Evolutionary conservation across 2,797 vertebrate genomes (phyloP), one percentile per base, ranked within the genome.

Genomic region (Coluber constrictor): DNA sequence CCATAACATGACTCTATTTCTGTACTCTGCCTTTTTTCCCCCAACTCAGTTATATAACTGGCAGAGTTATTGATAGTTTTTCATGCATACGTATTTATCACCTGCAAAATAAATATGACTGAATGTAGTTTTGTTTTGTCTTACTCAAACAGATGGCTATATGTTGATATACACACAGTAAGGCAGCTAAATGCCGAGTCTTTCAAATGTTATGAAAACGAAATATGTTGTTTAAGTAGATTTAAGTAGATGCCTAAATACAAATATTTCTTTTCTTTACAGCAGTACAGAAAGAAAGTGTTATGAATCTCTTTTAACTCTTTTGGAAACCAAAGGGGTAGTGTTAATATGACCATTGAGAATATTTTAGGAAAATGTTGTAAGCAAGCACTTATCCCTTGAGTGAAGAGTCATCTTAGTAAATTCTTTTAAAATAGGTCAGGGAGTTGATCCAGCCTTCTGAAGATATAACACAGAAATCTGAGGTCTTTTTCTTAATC

Each of bases 281-380:
- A 97, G 96, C 91, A 94, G 97, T 93, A 96, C 93, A 96, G 96
- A 96, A 95, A 97, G 96, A 96, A 96, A 97, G 96, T 97, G 93
- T 93, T 97, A 97, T 96, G 96, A 97, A 94, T 96, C 96, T 94
- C 93, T 96, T 95, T 96, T 96, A 94, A 95, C 96, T 95, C 95
- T 96, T 97, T 96, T 94, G 96, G 90, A 96, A 91, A 94, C 91
- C 93, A 1, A 97, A 96, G 94, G 90, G 97, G 97, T 98, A 97
- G 98, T 92, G 87, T 91, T 88, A 94, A 5, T 66, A 25, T 74
- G 91, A 55, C 74, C 25, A 94, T 93, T 95, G 60, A 89, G 8
- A 37, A 32, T 94, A 94, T 92, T 92, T 83, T 94, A 90, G 94
- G 90, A 18, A 61, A 92, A 93, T 86, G 0, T 79, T 93, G 94